Conservation (phyloP, 2,888 invertebrate species). For the Hirudinaria manillensis region DNA sequence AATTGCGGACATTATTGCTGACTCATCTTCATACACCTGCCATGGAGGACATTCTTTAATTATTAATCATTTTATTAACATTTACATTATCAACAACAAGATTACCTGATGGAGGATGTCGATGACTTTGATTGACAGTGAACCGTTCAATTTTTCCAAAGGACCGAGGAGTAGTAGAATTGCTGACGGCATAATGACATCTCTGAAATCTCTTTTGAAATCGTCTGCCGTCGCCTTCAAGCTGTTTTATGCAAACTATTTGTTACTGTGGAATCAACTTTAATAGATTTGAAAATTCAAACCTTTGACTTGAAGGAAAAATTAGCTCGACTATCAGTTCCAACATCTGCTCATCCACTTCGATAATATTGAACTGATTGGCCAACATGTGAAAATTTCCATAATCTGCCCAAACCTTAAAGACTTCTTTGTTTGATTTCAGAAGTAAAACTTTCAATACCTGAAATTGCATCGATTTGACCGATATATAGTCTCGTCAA, state of each 20-base stretch:
- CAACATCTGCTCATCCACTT: background rate
- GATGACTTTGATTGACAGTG: too few relatives aligned
- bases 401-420: background rate
- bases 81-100: too few relatives aligned
- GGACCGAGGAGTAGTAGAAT: too few relatives aligned
- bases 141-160: too few relatives aligned
- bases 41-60: background rate
- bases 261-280: background rate
- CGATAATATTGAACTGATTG: background rate
- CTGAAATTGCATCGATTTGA: background rate
- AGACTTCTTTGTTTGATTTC: background rate
- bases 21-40: background rate
- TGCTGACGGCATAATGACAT: too few relatives aligned
- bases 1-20: background rate
- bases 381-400: conserved; percentile 14
- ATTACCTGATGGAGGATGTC: too few relatives aligned
- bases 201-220: too few relatives aligned
- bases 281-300: background rate
- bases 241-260: too few relatives aligned
- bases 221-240: too few relatives aligned
- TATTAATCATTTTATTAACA: too few relatives aligned
- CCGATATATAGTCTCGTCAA: too few relatives aligned
- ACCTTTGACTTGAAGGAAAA: too few relatives aligned
- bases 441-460: background rate
- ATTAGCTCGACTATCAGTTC: background rate